A percentile compares a stretch with the other conserved stretches of the same genome.
These are phyloP conservation scores for Ceratina australensis DNA, from an alignment of 1,140 invertebrate genomes.

Conservation along the genomic window DNA sequence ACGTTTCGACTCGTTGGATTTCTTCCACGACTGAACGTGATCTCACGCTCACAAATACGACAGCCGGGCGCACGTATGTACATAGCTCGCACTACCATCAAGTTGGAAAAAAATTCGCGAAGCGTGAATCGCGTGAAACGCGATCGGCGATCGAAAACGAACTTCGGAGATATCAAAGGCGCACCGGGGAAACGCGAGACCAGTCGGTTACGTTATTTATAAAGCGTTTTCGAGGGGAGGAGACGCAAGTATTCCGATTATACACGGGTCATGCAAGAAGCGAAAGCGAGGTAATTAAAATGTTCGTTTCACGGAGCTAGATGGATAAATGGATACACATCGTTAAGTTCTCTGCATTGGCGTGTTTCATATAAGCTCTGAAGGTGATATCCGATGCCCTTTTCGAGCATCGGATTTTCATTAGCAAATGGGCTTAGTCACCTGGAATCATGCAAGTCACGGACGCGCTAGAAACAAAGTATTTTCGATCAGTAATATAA, in stretches of 20 bases:
- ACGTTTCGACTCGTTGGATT: constrained; percentile 10
- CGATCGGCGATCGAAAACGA: background rate
- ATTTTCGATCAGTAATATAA: constrained; percentile 77
- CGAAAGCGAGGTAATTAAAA: constrained; percentile 41
- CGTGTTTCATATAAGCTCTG: constrained; percentile 62
- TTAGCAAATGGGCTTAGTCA: constrained; percentile 69
- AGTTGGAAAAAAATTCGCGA: background rate
- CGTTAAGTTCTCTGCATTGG: constrained; percentile 45
- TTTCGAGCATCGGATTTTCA: constrained; percentile 57
- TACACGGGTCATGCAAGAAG: constrained; percentile 20
- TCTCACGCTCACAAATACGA: constrained; percentile 11
- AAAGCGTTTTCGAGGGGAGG: background rate
- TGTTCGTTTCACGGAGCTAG: constrained; percentile 20
- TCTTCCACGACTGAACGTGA: too few relatives aligned
- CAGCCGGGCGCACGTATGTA: constrained; percentile 7
- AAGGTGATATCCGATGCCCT: constrained; percentile 57
- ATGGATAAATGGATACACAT: constrained; percentile 17
- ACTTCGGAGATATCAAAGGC: too few relatives aligned
- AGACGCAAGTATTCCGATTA: background rate
- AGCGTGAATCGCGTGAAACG: background rate
- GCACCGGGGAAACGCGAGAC: background rate
- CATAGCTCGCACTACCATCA: constrained; percentile 24
- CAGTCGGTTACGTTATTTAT: background rate
- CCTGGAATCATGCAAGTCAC: constrained; percentile 73
- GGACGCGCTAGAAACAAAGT: constrained; percentile 72